These are phyloP conservation scores for Artemia sinica DNA, from an alignment of 2,888 invertebrate genomes.

Conservation along the genomic window DNA sequence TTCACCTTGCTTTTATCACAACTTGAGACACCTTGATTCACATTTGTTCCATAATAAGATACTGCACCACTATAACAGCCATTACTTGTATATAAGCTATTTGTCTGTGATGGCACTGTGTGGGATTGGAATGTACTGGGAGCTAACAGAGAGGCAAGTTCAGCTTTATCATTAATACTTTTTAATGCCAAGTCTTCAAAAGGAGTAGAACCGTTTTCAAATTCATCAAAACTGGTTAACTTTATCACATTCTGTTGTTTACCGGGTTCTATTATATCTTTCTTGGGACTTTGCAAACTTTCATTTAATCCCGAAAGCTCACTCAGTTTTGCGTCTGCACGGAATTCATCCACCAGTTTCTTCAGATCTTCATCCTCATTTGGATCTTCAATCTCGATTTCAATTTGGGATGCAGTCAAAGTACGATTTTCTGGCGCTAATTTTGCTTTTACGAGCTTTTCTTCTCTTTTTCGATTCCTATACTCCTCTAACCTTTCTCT, in stretches of 20 bases:
- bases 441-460: background rate
- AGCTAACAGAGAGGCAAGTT: conserved; percentile 56
- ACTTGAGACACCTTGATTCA: too few relatives aligned
- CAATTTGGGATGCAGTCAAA: background rate
- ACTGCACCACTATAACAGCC: too few relatives aligned
- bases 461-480: background rate
- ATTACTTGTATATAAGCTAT: too few relatives aligned
- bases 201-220: conserved; percentile 80
- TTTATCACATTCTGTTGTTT: conserved; percentile 10
- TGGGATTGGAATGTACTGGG: conserved; percentile 20
- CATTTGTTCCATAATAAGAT: too few relatives aligned
- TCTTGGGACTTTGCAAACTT: too few relatives aligned
- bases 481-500: background rate
- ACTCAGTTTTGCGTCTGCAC: background rate
- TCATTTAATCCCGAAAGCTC: too few relatives aligned
- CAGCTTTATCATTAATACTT: conserved; percentile 78
- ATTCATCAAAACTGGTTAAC: conserved; percentile 42
- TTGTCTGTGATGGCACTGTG: conserved; percentile 12
- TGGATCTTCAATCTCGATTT: background rate
- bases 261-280: too few relatives aligned
- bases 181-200: conserved; percentile 84
- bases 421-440: background rate
- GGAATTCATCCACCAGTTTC: background rate
- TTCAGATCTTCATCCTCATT: background rate
- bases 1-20: too few relatives aligned